phyloP scores from a whole-genome alignment of 2,797 vertebrate species.

The Neoniphon sammara region DNA sequence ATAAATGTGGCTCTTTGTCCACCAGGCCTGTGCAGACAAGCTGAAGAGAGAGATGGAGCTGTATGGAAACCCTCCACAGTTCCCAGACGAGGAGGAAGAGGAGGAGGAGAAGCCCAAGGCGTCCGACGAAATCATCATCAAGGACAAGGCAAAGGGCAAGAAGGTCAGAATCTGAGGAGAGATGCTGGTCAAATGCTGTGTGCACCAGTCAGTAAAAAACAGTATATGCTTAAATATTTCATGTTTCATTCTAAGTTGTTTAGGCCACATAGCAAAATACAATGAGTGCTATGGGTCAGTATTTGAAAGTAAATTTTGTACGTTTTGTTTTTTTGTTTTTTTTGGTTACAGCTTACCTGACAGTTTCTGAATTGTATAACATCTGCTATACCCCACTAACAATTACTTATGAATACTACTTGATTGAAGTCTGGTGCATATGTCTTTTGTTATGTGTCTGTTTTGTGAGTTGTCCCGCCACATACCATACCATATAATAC shows the following conservation, averaged over 20 bases:
- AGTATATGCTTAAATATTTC: neutral
- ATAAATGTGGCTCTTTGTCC: conserved; percentile 7
- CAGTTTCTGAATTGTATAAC: neutral
- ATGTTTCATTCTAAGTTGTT: too few species aligned
- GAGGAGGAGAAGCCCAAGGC: conserved; percentile 79
- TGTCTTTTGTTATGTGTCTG: neutral
- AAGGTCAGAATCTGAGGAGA: conserved; percentile 82
- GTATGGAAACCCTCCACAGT: conserved; percentile 94
- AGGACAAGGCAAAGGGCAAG: conserved; percentile 97
- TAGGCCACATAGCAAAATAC: neutral
- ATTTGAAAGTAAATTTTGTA: neutral
- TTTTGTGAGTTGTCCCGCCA: neutral
- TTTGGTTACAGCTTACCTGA: neutral
- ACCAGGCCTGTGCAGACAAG: conserved; percentile 97
- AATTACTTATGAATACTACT: neutral
- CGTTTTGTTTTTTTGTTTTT: too few species aligned
- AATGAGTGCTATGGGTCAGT: neutral
- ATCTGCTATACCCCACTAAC: neutral
- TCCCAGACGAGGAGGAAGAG: conserved; percentile 94
- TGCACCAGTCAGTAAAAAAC: neutral
- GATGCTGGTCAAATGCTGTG: neutral
- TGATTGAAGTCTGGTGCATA: too few species aligned
- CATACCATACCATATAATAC: neutral
- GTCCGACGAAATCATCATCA: conserved; percentile 89
- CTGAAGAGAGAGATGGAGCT: conserved; percentile 96